phyloP scores from a whole-genome alignment of 2,888 invertebrate genomes.

The Drosophila lutescens region DNA sequence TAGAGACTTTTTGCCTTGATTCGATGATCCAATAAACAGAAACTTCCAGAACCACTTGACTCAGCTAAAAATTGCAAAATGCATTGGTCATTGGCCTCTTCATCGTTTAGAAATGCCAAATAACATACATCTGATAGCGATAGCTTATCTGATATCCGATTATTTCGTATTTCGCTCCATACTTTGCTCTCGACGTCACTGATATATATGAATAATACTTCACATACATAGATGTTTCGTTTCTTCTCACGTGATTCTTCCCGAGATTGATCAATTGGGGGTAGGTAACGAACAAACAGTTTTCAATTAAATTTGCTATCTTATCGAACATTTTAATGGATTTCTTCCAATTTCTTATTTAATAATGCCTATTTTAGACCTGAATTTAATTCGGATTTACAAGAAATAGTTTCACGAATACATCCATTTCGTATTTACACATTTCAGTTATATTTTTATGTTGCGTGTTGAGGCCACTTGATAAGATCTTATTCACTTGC shows the following conservation, averaged over 20 bases:
- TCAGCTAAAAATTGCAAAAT: constrained; percentile 9
- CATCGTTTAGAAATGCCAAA: not conserved
- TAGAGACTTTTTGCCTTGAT: constrained; percentile 5
- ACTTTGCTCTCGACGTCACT: constrained; percentile 17
- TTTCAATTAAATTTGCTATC: constrained; percentile 19
- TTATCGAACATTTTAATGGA: constrained; percentile 10
- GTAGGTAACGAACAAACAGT: constrained; percentile 4
- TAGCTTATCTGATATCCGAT: constrained; percentile 20
- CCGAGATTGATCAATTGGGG: constrained; percentile 11
- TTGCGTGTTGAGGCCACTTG: not conserved
- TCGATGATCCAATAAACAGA: constrained; percentile 21
- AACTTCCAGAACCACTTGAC: constrained; percentile 32
- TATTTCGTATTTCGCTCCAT: not conserved
- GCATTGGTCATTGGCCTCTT: constrained; percentile 41
- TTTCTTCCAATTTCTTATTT: constrained; percentile 1
- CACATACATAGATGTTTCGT: not conserved
- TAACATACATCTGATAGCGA: not conserved
- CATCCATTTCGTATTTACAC: not conserved
- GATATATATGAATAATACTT: not conserved
- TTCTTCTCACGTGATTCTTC: constrained; percentile 24
- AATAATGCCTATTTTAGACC: not conserved
- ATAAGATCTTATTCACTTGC: constrained; percentile 6
- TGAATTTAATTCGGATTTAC: not conserved
- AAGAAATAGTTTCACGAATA: no score
- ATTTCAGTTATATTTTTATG: not conserved